phyloP scores from a whole-genome alignment of 2,888 invertebrate genomes.

The Parnassius apollo region DNA sequence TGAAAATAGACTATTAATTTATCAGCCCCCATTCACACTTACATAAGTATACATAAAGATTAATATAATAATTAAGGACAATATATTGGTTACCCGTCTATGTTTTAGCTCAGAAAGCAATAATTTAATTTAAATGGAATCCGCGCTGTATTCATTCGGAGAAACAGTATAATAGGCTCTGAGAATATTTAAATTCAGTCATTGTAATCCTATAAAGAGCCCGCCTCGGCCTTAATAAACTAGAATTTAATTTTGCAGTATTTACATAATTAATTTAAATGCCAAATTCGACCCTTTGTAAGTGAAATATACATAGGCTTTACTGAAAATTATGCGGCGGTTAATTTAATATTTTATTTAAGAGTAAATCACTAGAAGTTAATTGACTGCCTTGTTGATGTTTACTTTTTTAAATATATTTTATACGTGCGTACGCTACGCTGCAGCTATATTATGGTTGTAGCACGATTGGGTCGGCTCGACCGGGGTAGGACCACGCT shows the following conservation, averaged over 20 bases:
- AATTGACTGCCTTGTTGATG: no score
- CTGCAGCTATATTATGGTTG: no score
- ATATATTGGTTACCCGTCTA: neutral
- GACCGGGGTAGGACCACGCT: no score
- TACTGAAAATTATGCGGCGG: neutral
- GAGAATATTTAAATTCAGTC: constrained; percentile 16
- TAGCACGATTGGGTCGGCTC: no score
- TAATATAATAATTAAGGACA: no score
- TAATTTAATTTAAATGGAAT: constrained; percentile 33
- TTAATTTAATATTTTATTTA: no score
- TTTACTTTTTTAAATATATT: no score
- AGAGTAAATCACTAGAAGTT: no score
- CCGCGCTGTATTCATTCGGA: constrained; percentile 23
- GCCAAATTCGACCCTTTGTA: constrained; percentile 7
- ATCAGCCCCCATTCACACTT: no score
- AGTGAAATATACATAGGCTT: neutral
- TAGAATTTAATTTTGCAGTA: constrained; percentile 15
- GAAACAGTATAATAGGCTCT: constrained; percentile 12
- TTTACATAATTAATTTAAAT: constrained; percentile 16
- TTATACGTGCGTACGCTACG: no score
- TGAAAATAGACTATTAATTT: no score
- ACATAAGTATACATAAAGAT: no score
- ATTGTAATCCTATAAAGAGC: constrained; percentile 14
- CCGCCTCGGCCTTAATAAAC: constrained; percentile 18
- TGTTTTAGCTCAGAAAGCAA: constrained; percentile 28